Percentiles rank a stretch among this genome's conserved stretches.
Conservation (phyloP, 2,797 vertebrate genomes). For the Siniperca scherzeri region DNA sequence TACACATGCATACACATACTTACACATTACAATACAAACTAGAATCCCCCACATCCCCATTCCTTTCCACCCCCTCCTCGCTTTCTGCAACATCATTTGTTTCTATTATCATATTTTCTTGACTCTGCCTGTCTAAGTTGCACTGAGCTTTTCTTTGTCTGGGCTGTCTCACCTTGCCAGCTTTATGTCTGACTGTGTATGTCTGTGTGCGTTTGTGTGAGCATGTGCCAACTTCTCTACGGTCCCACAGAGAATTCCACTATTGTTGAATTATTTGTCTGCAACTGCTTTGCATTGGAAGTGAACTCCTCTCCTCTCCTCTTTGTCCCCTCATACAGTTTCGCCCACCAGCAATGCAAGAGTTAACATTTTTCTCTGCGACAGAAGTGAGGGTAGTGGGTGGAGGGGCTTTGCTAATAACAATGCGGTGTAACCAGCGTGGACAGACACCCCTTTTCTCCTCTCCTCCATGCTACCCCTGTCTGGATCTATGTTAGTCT, state of each 20-base stretch:
- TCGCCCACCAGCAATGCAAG: conserved; percentile 69
- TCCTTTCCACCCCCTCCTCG: neutral
- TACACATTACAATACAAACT: conserved; percentile 65
- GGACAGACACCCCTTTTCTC: conserved; percentile 59
- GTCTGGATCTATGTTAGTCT: conserved; percentile 40
- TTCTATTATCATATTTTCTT: conserved; percentile 43
- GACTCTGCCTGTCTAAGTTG: conserved; percentile 58
- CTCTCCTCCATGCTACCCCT: conserved; percentile 46
- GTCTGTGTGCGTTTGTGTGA: conserved; percentile 18
- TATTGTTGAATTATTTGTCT: conserved; percentile 24
- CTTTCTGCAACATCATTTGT: conserved; percentile 51
- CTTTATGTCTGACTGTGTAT: conserved; percentile 56
- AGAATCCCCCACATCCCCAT: conserved; percentile 18
- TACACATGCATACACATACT: conserved; percentile 59
- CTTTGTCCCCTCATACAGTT: conserved; percentile 73
- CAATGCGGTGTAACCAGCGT: conserved; percentile 75
- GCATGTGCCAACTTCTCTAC: conserved; percentile 43
- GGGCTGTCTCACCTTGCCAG: conserved; percentile 45
- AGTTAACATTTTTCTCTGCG: conserved; percentile 81
- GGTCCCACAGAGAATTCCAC: conserved; percentile 38
- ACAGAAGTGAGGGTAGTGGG: conserved; percentile 75
- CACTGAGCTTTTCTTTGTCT: conserved; percentile 70
- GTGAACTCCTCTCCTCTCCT: conserved; percentile 31
- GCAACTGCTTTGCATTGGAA: conserved; percentile 38
- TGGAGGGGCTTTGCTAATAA: conserved; percentile 80